phyloP scores from a whole-genome alignment of 2,797 vertebrate genomes.

The Chelonia mydas region DNA sequence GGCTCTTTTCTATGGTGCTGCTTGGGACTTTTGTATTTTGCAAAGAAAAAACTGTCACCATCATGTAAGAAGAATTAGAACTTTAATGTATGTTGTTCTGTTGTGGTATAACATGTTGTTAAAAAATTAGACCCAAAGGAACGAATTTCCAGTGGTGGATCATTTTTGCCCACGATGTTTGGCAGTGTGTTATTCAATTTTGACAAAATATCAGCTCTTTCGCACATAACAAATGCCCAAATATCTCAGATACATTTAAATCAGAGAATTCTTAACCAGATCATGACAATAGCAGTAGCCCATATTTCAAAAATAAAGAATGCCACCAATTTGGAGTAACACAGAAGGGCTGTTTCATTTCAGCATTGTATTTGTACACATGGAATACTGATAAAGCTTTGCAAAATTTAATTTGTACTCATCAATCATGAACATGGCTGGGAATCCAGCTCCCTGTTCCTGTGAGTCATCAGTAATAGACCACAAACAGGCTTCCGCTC shows the following conservation, averaged over 20 bases:
- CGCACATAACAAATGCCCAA: background rate
- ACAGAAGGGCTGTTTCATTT: background rate
- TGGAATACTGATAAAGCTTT: background rate
- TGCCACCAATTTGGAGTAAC: accelerated
- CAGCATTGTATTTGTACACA: background rate
- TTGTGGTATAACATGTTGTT: background rate
- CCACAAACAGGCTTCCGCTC: background rate
- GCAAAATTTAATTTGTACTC: background rate
- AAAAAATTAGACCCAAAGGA: background rate
- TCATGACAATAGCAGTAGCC: background rate
- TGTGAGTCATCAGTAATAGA: background rate
- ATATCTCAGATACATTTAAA: background rate
- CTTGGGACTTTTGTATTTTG: background rate
- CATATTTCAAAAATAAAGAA: background rate
- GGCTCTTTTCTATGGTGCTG: background rate
- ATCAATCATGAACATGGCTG: background rate
- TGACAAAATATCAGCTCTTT: background rate
- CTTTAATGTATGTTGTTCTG: background rate
- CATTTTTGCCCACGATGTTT: background rate
- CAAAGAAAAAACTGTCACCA: background rate
- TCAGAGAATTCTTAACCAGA: background rate
- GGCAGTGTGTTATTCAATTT: background rate
- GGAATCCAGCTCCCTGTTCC: background rate
- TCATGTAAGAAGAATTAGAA: background rate
- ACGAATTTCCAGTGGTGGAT: background rate